Evolutionary conservation across 2,797 vertebrate genomes (phyloP).

Genomic region (Carduelis carduelis): DNA sequence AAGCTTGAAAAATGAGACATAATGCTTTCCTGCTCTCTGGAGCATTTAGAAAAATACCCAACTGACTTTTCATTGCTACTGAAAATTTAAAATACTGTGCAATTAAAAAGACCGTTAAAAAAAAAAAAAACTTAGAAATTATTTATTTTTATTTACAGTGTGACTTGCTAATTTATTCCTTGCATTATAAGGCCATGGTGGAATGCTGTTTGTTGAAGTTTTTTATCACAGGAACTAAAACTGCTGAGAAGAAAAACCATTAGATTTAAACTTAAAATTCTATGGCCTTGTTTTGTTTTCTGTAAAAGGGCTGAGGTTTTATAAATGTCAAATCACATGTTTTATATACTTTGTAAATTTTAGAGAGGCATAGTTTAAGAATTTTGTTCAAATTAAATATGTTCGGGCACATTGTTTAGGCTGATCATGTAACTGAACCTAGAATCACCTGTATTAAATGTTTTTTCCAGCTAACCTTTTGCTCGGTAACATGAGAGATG

Average conservation of each 20-base stretch:
- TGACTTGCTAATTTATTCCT: conserved; percentile 61
- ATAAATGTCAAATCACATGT: background rate
- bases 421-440: background rate
- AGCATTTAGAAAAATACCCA: conserved; percentile 15
- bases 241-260: background rate
- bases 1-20: background rate
- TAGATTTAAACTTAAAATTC: background rate
- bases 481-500: background rate
- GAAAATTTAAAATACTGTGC: conserved; percentile 51
- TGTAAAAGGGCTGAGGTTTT: conserved; percentile 38
- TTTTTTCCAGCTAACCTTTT: background rate
- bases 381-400: background rate
- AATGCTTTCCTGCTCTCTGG: background rate
- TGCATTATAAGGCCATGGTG: background rate
- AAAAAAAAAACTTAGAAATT: conserved; percentile 8
- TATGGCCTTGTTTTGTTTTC: conserved; percentile 10
- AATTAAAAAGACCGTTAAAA: conserved; percentile 25
- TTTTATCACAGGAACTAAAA: conserved; percentile 18
- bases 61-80: conserved; percentile 38
- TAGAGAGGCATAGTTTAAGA: background rate
- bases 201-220: background rate
- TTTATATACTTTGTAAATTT: conserved; percentile 30
- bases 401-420: background rate
- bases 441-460: background rate
- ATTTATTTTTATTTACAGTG: conserved; percentile 60